Base-by-base conservation (phyloP, 1,140 invertebrate species). In the Yoshiicerus persimilis region DNA sequence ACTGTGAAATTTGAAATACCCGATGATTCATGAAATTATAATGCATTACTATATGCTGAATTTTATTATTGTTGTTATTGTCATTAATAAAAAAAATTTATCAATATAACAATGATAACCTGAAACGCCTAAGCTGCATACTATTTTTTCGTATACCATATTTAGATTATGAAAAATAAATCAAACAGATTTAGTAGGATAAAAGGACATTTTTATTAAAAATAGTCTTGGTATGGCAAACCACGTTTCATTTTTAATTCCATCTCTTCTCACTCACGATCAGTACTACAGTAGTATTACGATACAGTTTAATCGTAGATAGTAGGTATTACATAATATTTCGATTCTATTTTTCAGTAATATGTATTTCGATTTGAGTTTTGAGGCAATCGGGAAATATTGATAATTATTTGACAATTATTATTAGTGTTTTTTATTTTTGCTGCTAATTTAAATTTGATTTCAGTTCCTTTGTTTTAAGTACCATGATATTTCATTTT, bases 11-110 rank as follows among this genome's bases (percentile, higher is more conserved):
- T 80, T 80, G 75, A 80, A 80, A 80, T 80, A 80, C 75, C 75
- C 75, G 75, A 80, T 80, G 75, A 80, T 80, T 80, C 75, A 80
- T 80, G 75, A 80, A 80, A 80, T 80, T 80, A 80, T 80, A 80
- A 80, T 80, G 64, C 64, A 70, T 70, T 70, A 70, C 27, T 27
- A 70, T 70, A 70, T 70, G 75, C 75, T 80, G 34, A 80, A 80
- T 80, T 80, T 80, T 80, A 80, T 80, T 80, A 38, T 80, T 80
- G 75, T 80, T 80, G 75, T 80, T 80, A 80, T 80, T 80, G 75
- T 80, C 75, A 80, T 80, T 34, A 80, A 34, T 80, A 80, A 36
- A 70, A 27, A 80, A 80, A 13, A 23, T 36, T 80, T 36, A 80
- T 80, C 20, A 80, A 80, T 80, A 80, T 80, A 80, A 36, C 32